phyloP scores from a whole-genome alignment of 2,113 vertebrate species.

The Cryptomyrus ogoouensis region DNA sequence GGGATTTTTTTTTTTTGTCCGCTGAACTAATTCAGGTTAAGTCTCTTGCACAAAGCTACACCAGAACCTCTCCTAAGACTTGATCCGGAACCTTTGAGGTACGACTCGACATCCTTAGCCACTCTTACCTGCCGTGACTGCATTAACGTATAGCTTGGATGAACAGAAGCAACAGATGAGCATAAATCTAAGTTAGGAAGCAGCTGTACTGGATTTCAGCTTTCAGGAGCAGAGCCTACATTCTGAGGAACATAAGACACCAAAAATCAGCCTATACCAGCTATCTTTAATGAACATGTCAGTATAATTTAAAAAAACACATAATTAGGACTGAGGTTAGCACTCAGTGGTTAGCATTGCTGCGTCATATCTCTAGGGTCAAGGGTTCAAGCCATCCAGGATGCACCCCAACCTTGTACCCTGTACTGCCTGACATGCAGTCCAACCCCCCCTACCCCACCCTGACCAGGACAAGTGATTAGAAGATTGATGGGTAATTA shows the following conservation, averaged over 20 bases:
- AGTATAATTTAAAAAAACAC: neutral
- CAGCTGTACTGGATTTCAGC: neutral
- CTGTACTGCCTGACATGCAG: neutral
- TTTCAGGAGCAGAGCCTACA: neutral
- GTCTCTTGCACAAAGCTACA: neutral
- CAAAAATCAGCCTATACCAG: slow-evolving; percentile 19
- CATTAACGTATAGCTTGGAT: neutral
- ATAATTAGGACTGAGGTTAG: neutral
- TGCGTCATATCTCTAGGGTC: neutral
- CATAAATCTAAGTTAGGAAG: neutral
- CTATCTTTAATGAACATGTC: slow-evolving; percentile 27
- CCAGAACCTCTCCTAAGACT: neutral
- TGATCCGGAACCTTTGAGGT: neutral
- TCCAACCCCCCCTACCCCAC: neutral
- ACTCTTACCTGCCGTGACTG: neutral
- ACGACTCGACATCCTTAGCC: neutral
- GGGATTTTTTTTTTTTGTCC: neutral
- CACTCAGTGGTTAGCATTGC: slow-evolving; percentile 7
- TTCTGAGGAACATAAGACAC: neutral
- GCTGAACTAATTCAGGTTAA: neutral
- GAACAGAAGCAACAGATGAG: neutral
- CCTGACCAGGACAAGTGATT: neutral
- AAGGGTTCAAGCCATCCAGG: neutral
- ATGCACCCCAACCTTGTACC: neutral
- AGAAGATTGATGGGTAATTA: neutral